phyloP scores from a whole-genome alignment of 2,888 invertebrate species.

The Capitulum mitella region DNA sequence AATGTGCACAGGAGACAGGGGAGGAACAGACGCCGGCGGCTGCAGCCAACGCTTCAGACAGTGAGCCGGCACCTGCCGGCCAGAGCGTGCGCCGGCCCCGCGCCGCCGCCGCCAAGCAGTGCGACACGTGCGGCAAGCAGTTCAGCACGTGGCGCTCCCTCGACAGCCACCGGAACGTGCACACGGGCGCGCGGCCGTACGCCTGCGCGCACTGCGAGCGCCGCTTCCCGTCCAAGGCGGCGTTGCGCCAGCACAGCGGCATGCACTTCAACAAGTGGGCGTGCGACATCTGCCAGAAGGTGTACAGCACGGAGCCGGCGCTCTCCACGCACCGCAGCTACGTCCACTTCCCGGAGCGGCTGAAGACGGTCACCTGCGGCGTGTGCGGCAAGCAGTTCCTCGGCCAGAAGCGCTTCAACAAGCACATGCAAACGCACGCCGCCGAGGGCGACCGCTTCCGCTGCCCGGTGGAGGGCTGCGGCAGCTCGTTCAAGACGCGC shows the following conservation, averaged over 20 bases:
- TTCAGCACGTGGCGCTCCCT: not conserved
- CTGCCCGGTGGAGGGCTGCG: not conserved
- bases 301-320: constrained; percentile 12
- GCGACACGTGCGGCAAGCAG: not conserved
- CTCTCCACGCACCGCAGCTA: constrained; percentile 15
- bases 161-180: not conserved
- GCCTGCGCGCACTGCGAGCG: not conserved
- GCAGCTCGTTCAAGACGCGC: constrained; percentile 4
- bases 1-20: too few relatives aligned
- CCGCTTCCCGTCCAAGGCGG: not conserved
- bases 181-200: constrained; percentile 2
- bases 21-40: not conserved
- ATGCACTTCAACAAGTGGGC: constrained; percentile 13
- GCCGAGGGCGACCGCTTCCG: not conserved
- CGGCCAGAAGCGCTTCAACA: constrained; percentile 9
- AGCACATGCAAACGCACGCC: not conserved
- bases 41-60: not conserved
- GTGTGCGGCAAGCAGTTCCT: not conserved
- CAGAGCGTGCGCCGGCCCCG: not conserved
- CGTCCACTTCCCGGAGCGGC: constrained; percentile 5
- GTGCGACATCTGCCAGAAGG: not conserved
- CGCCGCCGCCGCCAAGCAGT: not conserved
- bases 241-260: not conserved
- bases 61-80: not conserved
- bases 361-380: not conserved